Percentiles rank a stretch among this genome's conserved stretches.
Conservation (phyloP, 2,797 vertebrate genomes). For the Phoeniculus purpureus region DNA sequence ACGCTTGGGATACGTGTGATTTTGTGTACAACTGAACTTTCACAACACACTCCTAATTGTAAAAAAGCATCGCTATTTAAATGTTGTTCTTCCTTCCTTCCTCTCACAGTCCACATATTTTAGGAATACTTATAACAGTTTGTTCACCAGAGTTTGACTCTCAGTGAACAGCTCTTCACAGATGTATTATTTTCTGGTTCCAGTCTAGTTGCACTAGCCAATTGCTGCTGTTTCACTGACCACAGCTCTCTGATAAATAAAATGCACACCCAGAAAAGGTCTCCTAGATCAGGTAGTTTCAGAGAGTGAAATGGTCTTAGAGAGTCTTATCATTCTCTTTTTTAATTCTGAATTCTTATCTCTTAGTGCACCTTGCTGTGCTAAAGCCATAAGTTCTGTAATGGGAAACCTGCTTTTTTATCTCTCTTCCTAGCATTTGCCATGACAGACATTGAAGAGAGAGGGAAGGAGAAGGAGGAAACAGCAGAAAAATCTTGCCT, state of each 20-base stretch:
- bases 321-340: conserved; percentile 71
- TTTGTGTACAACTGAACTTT: background rate
- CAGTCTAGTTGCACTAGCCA: conserved; percentile 22
- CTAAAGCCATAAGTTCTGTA: conserved; percentile 71
- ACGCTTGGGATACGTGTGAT: background rate
- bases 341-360: conserved; percentile 78
- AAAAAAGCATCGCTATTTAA: background rate
- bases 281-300: conserved; percentile 67
- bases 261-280: conserved; percentile 44
- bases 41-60: background rate
- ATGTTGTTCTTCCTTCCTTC: background rate
- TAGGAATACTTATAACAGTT: background rate
- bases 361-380: conserved; percentile 74
- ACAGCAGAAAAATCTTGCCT: background rate
- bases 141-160: conserved; percentile 25
- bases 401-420: conserved; percentile 67
- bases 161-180: background rate
- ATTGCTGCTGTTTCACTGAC: conserved; percentile 53
- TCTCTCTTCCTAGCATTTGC: conserved; percentile 41
- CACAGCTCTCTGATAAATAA: conserved; percentile 45
- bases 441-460: conserved; percentile 24
- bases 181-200: conserved; percentile 31
- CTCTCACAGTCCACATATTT: background rate
- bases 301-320: conserved; percentile 66
- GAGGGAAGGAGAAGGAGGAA: background rate